Evolutionary conservation across 2,113 vertebrate genomes (phyloP), one percentile per base, ranked within the genome.

Genomic region (Neogobius melanostomus): DNA sequence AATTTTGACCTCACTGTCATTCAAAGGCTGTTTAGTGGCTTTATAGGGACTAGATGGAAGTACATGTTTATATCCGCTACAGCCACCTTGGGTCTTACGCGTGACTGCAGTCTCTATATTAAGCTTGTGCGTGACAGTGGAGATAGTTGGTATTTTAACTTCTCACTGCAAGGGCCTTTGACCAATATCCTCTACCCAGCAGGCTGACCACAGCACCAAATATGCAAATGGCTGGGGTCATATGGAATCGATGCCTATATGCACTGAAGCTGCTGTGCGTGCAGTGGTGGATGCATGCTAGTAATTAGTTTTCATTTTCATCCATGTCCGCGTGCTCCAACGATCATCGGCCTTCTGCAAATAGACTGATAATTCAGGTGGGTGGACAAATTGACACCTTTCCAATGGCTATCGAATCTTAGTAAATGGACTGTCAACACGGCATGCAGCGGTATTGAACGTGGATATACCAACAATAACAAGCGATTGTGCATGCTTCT

Each of bases 351-450:
- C 46, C 72, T 17, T 57, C 54, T 51, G 9, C 69, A 46, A 62
- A 82, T 68, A 69, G 77, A 84, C 69, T 74, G 67, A 63, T 77
- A 72, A 66, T 16, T 53, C 56, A 59, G 56, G 28, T 43, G 28
- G 56, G 60, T 56, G 48, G 72, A 63, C 67, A 64, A 71, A 66
- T 51, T 68, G 67, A 64, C 62, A 65, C 56, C 59, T 68, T 45
- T 76, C 72, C 77, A 73, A 49, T 79, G 71, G 78, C 85, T 81
- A 89, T 87, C 72, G 84, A 89, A 80, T 60, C n/a, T 11, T 47
- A 66, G 64, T 83, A 78, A 89, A 85, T 84, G 72, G 77, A 70
- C 69, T 83, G 82, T 90, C 88, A 85, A 74, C 85, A 75, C 10
- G 7, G 12, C 56, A 63, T 46, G 8, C 65, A 65, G 51, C 68